Evolutionary conservation across 2,113 vertebrate species (phyloP), one percentile per base, ranked within the genome.

Genomic region (Hyaena hyaena): DNA sequence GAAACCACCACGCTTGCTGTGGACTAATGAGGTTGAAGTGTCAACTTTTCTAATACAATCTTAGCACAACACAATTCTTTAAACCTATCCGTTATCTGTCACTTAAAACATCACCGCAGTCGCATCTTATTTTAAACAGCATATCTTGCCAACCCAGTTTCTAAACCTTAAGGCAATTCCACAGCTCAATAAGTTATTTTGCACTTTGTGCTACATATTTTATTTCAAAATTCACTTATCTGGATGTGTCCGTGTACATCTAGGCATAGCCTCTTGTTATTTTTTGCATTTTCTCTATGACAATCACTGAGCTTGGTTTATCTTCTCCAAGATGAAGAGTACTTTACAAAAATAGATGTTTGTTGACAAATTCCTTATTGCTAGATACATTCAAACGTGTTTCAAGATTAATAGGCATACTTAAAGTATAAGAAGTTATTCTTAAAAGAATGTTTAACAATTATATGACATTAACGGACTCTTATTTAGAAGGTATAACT

Each of bases 21-120:
- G 93, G 96, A 89, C 65, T 98, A 98, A 98, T 98, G 98, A 98
- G 97, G 96, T 98, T 98, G 96, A 98, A 97, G 84, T 98, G 98
- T 97, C 98, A 97, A 96, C 93, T 96, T 98, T 98, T 98, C 92
- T 97, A 98, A 98, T 92, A 82, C 73, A 97, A 98, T 98, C 97
- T 98, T 97, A 87, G 79, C 94, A 97, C 96, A 98, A 87, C 77
- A 50, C 28, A 33, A 39, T 95, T 97, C 96, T 98, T 98, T 95
- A 98, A 97, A 82, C 90, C 96, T 96, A 96, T 98, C 98, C 97
- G 97, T 98, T 98, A 98, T 92, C 88, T 65, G 24, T 55, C 66
- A 69, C 90, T 58, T 35, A 45, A 66, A 98, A 98, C 95, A 24
- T 17, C 15, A 28, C 85, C 8, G 24, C 17, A 65, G 7, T 71